Base-by-base conservation (phyloP, 2,113 vertebrate species). In the Pyrgilauda ruficollis region DNA sequence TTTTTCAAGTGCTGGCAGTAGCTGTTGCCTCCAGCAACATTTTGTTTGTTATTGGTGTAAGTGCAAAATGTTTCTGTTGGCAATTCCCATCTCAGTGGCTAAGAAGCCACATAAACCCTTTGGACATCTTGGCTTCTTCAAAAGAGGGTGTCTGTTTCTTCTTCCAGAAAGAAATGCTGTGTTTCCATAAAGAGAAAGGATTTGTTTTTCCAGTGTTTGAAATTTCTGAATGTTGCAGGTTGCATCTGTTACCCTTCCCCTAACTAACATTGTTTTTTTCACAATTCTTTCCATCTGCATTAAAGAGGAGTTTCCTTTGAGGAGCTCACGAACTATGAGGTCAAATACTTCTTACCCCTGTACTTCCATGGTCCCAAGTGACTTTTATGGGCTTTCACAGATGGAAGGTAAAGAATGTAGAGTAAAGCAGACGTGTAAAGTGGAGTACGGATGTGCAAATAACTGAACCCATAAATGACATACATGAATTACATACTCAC, bases 31-130 rank as follows among this genome's bases (percentile, higher is more conserved):
- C 66, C 77, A 93, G 89, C 56, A 95, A 81, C 27, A 86, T 70
- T 81, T 27, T 95, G 30, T 95, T 96, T 94, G 47, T 83, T 96
- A 78, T 55, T 94, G 28, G 46, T 89, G 27, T 91, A 96, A 97
- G 70, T 12, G 63, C 30, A 79, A 58, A 82, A 68, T 85, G 49
- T 94, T 97, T 94, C 86, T 95, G 70, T 70, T 46, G 89, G 84
- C 73, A 89, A 53, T 70, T 78, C 62, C 44, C 31, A 78, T 44
- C 43, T 37, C 37, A 76, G 66, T 43, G 70, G 31, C 70, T 89
- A 58, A n/a, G 39, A 63, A 49, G 47, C 46, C 62, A 64, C 58
- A 56, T 55, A 89, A 96, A 73, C 19, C 56, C 70, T 84, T 67
- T 80, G 59, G 78, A 90, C 44, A 72, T 89, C 7, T 92, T 95